Conservation (phyloP, 2,797 vertebrate genomes). For the Coregonus sp. region DNA sequence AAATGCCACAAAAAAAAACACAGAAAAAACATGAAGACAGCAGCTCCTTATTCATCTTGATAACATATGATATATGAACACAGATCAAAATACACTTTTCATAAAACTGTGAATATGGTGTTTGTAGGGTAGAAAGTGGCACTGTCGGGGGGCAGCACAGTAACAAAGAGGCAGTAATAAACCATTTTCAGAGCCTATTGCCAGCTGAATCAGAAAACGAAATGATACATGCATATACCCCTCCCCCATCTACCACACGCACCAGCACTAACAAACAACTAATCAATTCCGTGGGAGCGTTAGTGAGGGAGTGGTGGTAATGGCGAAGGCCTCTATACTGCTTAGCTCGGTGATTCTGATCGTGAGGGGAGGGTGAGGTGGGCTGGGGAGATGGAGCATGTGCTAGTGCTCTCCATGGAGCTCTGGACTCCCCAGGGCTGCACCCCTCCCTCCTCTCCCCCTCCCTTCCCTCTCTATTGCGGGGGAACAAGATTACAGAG, state of each 20-base stretch:
- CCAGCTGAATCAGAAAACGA: neutral
- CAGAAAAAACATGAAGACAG: conserved; percentile 35
- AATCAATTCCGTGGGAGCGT: conserved; percentile 50
- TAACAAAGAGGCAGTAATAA: conserved; percentile 2
- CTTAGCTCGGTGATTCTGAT: conserved; percentile 57
- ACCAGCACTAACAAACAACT: conserved; percentile 11
- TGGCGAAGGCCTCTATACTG: conserved; percentile 61
- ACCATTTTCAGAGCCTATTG: conserved; percentile 22
- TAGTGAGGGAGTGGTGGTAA: conserved; percentile 38
- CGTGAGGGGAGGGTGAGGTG: conserved; percentile 34
- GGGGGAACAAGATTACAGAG: conserved; percentile 66
- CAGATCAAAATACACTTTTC: conserved; percentile 51
- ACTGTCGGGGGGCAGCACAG: neutral
- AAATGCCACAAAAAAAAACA: conserved; percentile 14
- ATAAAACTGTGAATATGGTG: conserved; percentile 40
- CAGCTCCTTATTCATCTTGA: conserved; percentile 30
- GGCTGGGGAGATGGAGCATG: conserved; percentile 45
- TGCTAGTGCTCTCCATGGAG: conserved; percentile 51
- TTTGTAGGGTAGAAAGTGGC: neutral
- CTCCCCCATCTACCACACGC: neutral
- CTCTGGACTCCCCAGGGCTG: conserved; percentile 54
- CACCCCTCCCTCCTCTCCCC: conserved; percentile 50
- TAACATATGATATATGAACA: neutral
- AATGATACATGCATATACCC: neutral
- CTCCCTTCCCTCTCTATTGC: conserved; percentile 51